Evolutionary conservation across 2,113 vertebrate species (phyloP).

Genomic region (Trematomus loennbergii): DNA sequence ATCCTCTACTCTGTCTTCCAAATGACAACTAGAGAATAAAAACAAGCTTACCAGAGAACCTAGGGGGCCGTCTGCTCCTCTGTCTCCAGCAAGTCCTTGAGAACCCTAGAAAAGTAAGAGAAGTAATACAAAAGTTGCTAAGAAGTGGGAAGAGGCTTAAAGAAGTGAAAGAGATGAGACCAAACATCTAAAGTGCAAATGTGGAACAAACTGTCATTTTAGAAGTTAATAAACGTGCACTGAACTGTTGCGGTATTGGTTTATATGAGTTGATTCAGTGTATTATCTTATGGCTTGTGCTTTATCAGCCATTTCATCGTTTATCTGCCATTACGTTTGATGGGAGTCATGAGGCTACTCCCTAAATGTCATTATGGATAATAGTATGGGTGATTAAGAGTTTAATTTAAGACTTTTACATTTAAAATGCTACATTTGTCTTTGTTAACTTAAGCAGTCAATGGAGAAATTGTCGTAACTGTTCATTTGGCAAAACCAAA

Average conservation of each 20-base stretch:
- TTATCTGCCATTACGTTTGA: slow-evolving; percentile 20
- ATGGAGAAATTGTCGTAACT: neutral
- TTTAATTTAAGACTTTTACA: slow-evolving; percentile 13
- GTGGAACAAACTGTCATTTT: neutral
- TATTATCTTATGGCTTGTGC: slow-evolving; percentile 12
- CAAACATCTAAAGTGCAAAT: slow-evolving; percentile 1
- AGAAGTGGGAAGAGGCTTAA: neutral
- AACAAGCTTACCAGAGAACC: slow-evolving; percentile 83
- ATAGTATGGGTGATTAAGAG: slow-evolving; percentile 23
- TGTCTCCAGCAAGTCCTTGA: slow-evolving; percentile 81
- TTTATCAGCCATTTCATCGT: slow-evolving; percentile 55
- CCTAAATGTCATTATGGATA: slow-evolving; percentile 8
- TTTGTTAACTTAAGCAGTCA: slow-evolving; percentile 7
- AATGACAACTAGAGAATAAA: neutral
- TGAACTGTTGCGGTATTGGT: slow-evolving; percentile 18
- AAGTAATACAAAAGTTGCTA: neutral
- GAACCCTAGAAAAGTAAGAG: slow-evolving; percentile 80
- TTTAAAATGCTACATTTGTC: slow-evolving; percentile 2
- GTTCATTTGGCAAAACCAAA: slow-evolving; percentile 1
- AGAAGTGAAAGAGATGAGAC: neutral
- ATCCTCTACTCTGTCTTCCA: neutral
- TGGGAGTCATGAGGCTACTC: slow-evolving; percentile 5
- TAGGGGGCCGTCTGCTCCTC: slow-evolving; percentile 79
- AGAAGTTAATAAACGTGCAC: neutral
- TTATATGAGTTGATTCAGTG: slow-evolving; percentile 7